These are phyloP conservation scores for Lasius fuliginosus DNA, from an alignment of 2,888 invertebrate genomes.

Conservation along the genomic window DNA sequence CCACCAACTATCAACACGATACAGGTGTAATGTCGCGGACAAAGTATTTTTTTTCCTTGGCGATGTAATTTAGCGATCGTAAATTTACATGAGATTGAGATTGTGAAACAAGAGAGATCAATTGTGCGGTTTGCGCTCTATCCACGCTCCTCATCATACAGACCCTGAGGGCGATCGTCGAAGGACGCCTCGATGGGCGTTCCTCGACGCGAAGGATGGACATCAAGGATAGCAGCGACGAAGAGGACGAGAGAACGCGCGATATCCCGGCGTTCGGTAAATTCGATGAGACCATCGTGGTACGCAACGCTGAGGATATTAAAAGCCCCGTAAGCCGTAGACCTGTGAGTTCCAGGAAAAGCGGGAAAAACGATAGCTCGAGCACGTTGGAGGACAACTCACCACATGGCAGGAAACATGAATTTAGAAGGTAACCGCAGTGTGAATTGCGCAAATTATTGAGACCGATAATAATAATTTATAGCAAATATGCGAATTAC, in stretches of 20 bases:
- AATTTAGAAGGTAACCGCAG: slow-evolving; percentile 70
- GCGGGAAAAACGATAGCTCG: slow-evolving; percentile 54
- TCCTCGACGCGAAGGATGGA: slow-evolving; percentile 58
- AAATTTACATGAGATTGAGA: background rate
- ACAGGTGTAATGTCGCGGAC: background rate
- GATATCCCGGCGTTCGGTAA: slow-evolving; percentile 81
- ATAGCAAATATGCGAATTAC: background rate
- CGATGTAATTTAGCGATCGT: background rate
- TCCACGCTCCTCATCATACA: slow-evolving; percentile 18
- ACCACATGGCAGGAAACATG: slow-evolving; percentile 68
- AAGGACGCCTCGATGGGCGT: slow-evolving; percentile 30
- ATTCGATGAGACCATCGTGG: slow-evolving; percentile 88
- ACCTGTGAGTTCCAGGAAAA: slow-evolving; percentile 68
- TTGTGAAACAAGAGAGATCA: background rate
- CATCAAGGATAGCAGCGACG: slow-evolving; percentile 69
- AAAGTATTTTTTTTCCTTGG: background rate
- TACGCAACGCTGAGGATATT: slow-evolving; percentile 88
- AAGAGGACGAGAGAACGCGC: slow-evolving; percentile 65
- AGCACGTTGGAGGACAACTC: slow-evolving; percentile 72
- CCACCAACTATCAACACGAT: slow-evolving; percentile 43
- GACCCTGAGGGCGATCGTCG: slow-evolving; percentile 45
- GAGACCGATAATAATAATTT: background rate
- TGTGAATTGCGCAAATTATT: background rate
- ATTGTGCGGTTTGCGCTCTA: background rate
- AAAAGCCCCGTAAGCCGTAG: slow-evolving; percentile 86